Percentiles rank a stretch among this genome's conserved stretches.
These are phyloP conservation scores for Tragelaphus oryx DNA, from an alignment of 2,797 vertebrate genomes.

Conservation along the genomic window DNA sequence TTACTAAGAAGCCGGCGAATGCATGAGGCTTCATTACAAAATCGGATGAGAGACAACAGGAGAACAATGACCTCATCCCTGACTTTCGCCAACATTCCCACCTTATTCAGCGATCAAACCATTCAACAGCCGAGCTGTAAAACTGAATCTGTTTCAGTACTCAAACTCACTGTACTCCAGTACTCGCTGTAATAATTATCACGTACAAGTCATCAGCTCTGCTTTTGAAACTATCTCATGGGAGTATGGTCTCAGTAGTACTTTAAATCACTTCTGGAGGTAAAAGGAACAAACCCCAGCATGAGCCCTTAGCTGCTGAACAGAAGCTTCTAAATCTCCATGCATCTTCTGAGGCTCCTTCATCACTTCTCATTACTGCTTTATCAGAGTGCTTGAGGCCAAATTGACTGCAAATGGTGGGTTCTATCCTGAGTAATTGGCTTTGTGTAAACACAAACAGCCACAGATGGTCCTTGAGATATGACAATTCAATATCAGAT, in stretches of 20 bases:
- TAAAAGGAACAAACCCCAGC: neutral
- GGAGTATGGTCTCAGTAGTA: neutral
- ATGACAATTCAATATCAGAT: neutral
- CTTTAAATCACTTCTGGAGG: neutral
- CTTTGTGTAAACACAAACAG: neutral
- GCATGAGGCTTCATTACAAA: neutral
- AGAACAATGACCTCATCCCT: slow-evolving; percentile 22
- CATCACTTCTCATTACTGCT: neutral
- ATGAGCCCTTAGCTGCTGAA: neutral
- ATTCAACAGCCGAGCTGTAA: neutral
- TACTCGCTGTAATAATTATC: neutral
- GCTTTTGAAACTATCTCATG: neutral
- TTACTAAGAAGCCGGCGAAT: slow-evolving; percentile 35
- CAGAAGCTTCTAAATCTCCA: neutral
- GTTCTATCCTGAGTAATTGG: neutral
- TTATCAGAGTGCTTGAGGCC: neutral
- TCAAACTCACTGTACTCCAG: neutral
- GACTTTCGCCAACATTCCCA: neutral
- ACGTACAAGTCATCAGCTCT: neutral
- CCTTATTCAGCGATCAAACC: neutral
- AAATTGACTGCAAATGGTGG: neutral
- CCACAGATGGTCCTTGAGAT: neutral
- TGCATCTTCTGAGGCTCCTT: neutral
- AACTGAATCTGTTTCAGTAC: neutral
- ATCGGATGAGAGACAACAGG: slow-evolving; percentile 17